Evolutionary conservation across 2,797 vertebrate genomes (phyloP).

Genomic region (Buphagus erythrorhynchus): DNA sequence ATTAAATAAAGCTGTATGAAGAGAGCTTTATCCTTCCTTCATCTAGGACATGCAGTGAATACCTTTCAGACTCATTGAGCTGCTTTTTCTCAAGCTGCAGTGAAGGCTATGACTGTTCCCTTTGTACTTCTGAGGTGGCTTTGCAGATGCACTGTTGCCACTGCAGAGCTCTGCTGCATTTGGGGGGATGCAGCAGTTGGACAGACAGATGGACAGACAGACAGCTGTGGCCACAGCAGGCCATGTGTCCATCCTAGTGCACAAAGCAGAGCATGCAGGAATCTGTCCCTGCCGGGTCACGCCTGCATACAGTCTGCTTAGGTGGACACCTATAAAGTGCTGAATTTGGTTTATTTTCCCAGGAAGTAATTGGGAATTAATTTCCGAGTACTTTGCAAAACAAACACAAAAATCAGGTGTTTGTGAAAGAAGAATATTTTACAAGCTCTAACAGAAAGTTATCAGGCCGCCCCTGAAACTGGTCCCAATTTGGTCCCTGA

Average conservation of each 20-base stretch:
- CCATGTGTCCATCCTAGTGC: accelerated
- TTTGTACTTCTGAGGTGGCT: neutral
- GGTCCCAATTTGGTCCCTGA: neutral
- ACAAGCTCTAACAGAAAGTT: neutral
- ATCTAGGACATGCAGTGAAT: neutral
- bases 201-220: neutral
- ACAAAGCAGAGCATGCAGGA: neutral
- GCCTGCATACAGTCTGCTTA: neutral
- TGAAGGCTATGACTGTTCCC: neutral
- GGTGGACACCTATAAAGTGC: neutral
- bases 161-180: neutral
- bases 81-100: neutral
- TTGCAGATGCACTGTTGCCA: neutral
- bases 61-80: neutral
- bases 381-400: neutral
- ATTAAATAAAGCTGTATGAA: neutral
- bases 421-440: neutral
- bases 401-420: neutral
- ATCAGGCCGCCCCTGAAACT: neutral
- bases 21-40: neutral
- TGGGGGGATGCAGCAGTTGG: neutral
- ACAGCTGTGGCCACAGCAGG: neutral
- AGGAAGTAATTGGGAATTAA: neutral
- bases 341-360: neutral
- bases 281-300: neutral